Conservation (phyloP, 1,140 invertebrate species). For the Saccostrea glomerata region DNA sequence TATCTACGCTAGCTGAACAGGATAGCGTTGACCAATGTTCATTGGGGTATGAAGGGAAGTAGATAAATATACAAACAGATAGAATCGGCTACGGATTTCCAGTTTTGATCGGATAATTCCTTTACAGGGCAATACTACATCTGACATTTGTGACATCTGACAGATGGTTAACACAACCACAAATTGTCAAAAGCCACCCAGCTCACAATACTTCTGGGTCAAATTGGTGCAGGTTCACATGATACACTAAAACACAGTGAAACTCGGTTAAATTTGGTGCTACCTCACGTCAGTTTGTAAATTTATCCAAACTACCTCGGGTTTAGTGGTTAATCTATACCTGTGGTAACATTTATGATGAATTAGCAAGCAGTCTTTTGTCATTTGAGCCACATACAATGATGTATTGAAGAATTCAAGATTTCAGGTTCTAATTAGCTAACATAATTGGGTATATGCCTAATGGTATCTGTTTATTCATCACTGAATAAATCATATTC, state of each 20-base stretch:
- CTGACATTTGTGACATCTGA: constrained; percentile 28
- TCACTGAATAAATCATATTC: too few relatives aligned
- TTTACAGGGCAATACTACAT: background rate
- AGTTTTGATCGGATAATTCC: constrained; percentile 2
- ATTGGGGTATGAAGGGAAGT: background rate
- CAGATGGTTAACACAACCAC: constrained; percentile 23
- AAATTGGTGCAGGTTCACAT: background rate
- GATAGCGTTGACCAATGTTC: constrained; percentile 26
- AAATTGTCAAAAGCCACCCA: constrained; percentile 10
- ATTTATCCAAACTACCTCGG: background rate
- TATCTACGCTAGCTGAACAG: background rate
- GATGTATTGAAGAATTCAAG: too few relatives aligned
- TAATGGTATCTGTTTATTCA: too few relatives aligned
- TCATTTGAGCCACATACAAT: too few relatives aligned
- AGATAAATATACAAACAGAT: constrained; percentile 7
- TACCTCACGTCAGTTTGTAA: background rate
- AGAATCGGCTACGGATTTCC: background rate
- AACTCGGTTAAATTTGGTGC: background rate
- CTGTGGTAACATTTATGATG: too few relatives aligned
- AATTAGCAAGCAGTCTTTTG: too few relatives aligned
- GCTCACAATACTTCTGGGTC: background rate
- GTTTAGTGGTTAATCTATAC: background rate
- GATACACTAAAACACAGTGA: background rate
- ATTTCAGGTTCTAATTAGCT: too few relatives aligned
- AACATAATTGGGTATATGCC: too few relatives aligned